These are phyloP conservation scores for Boulengeromyrus knoepffleri DNA, from an alignment of 2,113 vertebrate species.

Conservation along the genomic window DNA sequence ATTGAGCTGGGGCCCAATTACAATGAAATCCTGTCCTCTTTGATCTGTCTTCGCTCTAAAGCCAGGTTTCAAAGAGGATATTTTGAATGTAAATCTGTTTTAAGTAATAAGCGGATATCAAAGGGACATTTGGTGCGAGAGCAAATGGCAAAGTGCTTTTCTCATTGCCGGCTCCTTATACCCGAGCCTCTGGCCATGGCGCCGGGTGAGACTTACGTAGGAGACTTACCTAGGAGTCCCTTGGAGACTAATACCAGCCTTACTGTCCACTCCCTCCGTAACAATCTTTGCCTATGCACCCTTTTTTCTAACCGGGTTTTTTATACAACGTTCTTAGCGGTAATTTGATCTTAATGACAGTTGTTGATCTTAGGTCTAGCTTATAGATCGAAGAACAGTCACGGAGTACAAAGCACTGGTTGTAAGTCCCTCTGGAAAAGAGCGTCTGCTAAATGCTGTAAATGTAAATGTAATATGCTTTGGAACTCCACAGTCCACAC, in stretches of 20 bases:
- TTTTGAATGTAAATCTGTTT: conserved; percentile 28
- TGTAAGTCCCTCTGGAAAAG: too few relatives aligned
- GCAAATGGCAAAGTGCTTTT: conserved; percentile 23
- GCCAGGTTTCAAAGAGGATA: conserved; percentile 22
- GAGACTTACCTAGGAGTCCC: too few relatives aligned
- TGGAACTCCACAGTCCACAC: not conserved
- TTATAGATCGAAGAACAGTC: too few relatives aligned
- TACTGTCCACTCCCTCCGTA: too few relatives aligned
- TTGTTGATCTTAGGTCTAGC: too few relatives aligned
- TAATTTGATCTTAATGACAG: too few relatives aligned
- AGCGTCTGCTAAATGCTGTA: too few relatives aligned
- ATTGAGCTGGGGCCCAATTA: conserved; percentile 16
- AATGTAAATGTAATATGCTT: not conserved
- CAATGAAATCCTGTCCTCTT: conserved; percentile 20
- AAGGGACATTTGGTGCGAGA: conserved; percentile 18
- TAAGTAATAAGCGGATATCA: conserved; percentile 31
- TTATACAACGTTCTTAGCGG: too few relatives aligned
- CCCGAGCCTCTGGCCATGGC: not conserved
- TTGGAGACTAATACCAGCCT: too few relatives aligned
- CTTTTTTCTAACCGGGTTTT: too few relatives aligned
- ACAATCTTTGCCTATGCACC: too few relatives aligned
- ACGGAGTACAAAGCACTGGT: too few relatives aligned
- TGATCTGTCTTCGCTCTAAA: conserved; percentile 16
- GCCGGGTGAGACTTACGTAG: not conserved
- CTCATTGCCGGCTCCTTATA: not conserved